Base-by-base conservation (phyloP, 2,113 vertebrate species). In the Ochotona princeps region DNA sequence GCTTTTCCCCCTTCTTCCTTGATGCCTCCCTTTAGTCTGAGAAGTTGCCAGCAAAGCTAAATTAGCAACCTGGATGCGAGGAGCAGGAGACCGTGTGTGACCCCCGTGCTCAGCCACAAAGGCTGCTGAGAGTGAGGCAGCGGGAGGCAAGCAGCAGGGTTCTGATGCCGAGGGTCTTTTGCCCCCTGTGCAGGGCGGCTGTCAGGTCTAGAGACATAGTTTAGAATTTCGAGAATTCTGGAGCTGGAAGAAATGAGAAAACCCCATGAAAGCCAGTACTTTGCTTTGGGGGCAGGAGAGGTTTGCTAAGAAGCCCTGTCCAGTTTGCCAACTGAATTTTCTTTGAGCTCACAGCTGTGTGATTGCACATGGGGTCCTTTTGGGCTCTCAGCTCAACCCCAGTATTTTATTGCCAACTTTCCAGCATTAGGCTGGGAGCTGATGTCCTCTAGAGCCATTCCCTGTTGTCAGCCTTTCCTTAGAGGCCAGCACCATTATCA, bases 41-140 rank as follows among this genome's bases (percentile, higher is more conserved):
- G 38, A 92, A 83, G 75, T 76, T 35, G 70, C 88, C 75, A n/a
- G 75, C 32, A 82, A 90, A 93, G 38, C 66, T 79, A 73, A 89
- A 70, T 51, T 74, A 69, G 38, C 8, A 8, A 9, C 0, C 38
- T 35, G 67, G 63, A 72, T 44, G 47, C 15, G 14, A 60, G 23
- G 12, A 10, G 2, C 17, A n/a, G 73, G n/a, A 26, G 13, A 30
- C 78, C 26, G 4, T 6, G 12, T 7, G 69, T 75, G 17, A 1
- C 12, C 32, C 44, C 28, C 57, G 10, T 8, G 69, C 30, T 38
- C 35, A 74, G 65, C 32, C 21, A 18, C 67, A n/a, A 2, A 2
- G 1, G 26, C 51, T 30, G 9, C 15, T 18, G n/a, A 15, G 49
- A 18, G 8, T 21, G 28, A 30, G 44, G 60, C 49, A 10, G 32